Evolutionary conservation across 2,888 invertebrate genomes (phyloP).

Genomic region (Crossocerus cetratus): DNA sequence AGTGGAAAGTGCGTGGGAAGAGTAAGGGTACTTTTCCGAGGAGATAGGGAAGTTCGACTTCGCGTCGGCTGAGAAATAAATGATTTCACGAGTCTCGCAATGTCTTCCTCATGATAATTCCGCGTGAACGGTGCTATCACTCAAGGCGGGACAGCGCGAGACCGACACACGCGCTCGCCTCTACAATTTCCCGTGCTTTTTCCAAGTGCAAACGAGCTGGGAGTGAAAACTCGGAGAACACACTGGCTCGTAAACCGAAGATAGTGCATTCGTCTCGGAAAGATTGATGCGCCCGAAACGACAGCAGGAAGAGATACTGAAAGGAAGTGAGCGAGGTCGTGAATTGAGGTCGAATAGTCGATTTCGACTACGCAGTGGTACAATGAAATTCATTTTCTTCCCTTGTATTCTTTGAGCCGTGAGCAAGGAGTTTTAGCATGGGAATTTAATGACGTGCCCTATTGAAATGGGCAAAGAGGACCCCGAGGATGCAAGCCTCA

Average conservation of each 20-base stretch:
- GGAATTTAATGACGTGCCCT: no score
- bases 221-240: background rate
- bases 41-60: conserved; percentile 3
- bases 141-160: background rate
- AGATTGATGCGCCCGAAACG: conserved; percentile 49
- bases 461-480: no score
- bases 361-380: background rate
- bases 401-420: no score
- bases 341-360: conserved; percentile 12
- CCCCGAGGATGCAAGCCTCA: background rate
- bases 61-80: conserved; percentile 18
- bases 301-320: conserved; percentile 22
- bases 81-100: conserved; percentile 5
- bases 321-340: conserved; percentile 14
- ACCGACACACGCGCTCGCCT: background rate
- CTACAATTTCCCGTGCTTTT: conserved; percentile 31
- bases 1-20: background rate
- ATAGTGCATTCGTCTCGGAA: conserved; percentile 32
- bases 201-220: conserved; percentile 13
- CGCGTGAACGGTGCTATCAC: conserved; percentile 13
- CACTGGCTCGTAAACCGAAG: conserved; percentile 12
- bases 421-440: no score
- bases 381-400: no score
- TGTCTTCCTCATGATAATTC: conserved; percentile 24
- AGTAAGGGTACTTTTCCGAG: background rate